Evolutionary conservation across 2,113 vertebrate genomes (phyloP).

Genomic region (Petrocephalus zakoni): DNA sequence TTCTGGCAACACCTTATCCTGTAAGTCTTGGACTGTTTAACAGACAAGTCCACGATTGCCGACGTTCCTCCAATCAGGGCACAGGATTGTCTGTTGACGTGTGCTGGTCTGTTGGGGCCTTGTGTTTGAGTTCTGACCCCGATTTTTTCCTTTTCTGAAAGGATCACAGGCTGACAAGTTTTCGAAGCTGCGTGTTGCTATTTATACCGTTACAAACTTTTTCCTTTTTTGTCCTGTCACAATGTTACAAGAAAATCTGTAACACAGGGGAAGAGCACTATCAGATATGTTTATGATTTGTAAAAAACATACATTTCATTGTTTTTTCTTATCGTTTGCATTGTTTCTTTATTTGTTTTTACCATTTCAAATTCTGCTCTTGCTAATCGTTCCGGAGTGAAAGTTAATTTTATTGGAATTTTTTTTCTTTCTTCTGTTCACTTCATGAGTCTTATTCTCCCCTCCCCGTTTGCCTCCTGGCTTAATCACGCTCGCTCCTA

Average conservation of each 20-base stretch:
- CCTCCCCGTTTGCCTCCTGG: background rate
- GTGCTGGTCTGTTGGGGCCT: background rate
- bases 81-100: background rate
- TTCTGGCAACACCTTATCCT: background rate
- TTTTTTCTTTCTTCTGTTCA: background rate
- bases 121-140: background rate
- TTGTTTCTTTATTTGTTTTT: background rate
- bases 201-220: background rate
- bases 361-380: background rate
- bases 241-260: background rate
- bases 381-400: background rate
- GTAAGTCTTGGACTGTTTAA: background rate
- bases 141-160: background rate
- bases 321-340: background rate
- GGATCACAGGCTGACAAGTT: slow-evolving; percentile 1
- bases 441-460: background rate
- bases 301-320: background rate
- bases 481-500: background rate
- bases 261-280: background rate
- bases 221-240: background rate
- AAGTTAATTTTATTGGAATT: background rate
- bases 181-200: background rate
- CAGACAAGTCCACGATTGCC: background rate
- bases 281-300: background rate
- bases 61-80: background rate